These are phyloP conservation scores for Sinocyclocheilus anophthalmus DNA, from an alignment of 2,113 vertebrate species.

Conservation along the genomic window DNA sequence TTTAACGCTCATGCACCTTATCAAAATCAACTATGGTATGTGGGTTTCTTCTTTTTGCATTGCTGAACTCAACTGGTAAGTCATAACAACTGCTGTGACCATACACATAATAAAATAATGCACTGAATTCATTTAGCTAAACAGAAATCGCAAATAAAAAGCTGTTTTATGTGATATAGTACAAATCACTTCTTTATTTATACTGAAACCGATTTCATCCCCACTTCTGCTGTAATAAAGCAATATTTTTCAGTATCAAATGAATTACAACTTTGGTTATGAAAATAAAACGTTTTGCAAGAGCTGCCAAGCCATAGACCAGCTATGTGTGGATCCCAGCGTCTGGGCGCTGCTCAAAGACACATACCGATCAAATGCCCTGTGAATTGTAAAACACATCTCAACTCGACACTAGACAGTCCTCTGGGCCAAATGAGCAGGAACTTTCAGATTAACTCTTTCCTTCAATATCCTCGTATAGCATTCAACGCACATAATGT, in stretches of 20 bases:
- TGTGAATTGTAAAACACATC: conserved; percentile 49
- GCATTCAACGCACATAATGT: not conserved
- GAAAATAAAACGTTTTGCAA: conserved; percentile 48
- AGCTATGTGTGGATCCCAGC: conserved; percentile 30
- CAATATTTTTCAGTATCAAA: conserved; percentile 44
- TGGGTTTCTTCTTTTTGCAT: conserved; percentile 13
- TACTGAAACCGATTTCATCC: conserved; percentile 38
- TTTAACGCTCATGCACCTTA: conserved; percentile 52
- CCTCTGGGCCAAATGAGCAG: conserved; percentile 26
- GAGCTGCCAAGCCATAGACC: conserved; percentile 30
- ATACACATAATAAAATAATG: not conserved
- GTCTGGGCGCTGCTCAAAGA: conserved; percentile 47
- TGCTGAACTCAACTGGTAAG: conserved; percentile 23
- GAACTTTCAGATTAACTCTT: conserved; percentile 36
- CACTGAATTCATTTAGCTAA: not conserved
- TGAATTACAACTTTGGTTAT: conserved; percentile 49
- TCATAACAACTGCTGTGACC: not conserved
- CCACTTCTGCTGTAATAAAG: conserved; percentile 40
- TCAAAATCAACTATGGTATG: conserved; percentile 30
- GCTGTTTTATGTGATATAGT: not conserved
- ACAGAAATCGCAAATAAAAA: not conserved
- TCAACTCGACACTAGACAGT: conserved; percentile 33
- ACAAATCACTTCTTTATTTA: not conserved
- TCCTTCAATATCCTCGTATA: conserved; percentile 11
- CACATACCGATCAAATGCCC: conserved; percentile 52